Conservation (phyloP, 2,888 invertebrate species). For the Tenthredo mesomela region DNA sequence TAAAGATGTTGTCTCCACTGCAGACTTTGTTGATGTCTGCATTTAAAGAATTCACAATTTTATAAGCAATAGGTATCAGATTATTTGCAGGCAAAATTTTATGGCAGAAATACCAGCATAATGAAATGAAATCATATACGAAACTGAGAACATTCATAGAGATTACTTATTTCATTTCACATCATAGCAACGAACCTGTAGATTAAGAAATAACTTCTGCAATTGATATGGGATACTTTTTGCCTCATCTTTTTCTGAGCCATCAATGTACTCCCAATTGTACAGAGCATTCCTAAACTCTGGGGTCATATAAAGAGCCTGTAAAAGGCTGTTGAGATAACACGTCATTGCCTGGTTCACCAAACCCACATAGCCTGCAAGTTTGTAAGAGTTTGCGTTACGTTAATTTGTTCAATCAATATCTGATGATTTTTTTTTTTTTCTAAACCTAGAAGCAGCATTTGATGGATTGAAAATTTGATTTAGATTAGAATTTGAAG, state of each 20-base stretch:
- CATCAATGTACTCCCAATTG: slow-evolving; percentile 87
- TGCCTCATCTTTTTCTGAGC: slow-evolving; percentile 82
- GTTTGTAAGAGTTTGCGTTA: slow-evolving; percentile 20
- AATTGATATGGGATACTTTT: slow-evolving; percentile 92
- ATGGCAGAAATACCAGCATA: neutral
- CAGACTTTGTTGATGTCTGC: slow-evolving; percentile 87
- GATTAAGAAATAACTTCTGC: slow-evolving; percentile 90
- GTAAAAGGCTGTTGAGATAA: slow-evolving; percentile 92
- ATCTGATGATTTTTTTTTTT: neutral
- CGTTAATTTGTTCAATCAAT: neutral
- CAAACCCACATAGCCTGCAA: slow-evolving; percentile 85
- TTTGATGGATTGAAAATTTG: neutral
- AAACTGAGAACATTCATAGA: neutral
- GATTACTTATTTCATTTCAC: neutral
- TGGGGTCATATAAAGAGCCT: slow-evolving; percentile 94
- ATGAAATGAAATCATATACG: neutral
- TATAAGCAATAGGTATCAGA: slow-evolving; percentile 47
- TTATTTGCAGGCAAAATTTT: neutral
- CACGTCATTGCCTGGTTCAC: slow-evolving; percentile 97
- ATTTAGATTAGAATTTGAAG: neutral
- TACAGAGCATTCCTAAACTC: slow-evolving; percentile 94
- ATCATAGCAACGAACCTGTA: slow-evolving; percentile 81
- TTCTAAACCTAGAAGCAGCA: neutral
- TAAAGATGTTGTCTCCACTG: slow-evolving; percentile 92
- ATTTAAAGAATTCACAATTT: slow-evolving; percentile 35